These are phyloP conservation scores for Mormyrops boulengeri DNA, from an alignment of 2,797 vertebrate genomes.

Conservation along the genomic window DNA sequence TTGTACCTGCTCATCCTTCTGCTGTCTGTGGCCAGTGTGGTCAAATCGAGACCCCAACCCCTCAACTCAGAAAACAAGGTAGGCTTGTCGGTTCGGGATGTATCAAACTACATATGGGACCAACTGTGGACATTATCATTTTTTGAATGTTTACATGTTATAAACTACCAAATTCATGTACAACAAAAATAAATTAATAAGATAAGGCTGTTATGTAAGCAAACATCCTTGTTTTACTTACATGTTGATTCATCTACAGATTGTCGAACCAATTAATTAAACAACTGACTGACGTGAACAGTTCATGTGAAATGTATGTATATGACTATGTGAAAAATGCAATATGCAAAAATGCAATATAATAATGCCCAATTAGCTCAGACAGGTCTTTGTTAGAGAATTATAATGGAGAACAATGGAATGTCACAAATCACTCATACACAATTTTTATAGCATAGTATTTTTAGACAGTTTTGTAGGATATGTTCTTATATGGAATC, in stretches of 20 bases:
- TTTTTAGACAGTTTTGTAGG: not conserved
- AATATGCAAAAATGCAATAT: not conserved
- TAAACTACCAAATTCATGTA: not conserved
- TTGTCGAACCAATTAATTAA: not conserved
- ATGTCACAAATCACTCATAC: not conserved
- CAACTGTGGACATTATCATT: not conserved
- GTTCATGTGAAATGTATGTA: not conserved
- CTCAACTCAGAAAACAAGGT: conserved; percentile 37
- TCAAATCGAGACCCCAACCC: conserved; percentile 34
- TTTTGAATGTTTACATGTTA: not conserved
- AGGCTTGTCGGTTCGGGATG: not conserved
- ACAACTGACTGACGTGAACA: not conserved
- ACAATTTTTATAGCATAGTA: not conserved
- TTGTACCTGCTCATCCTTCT: conserved; percentile 34
- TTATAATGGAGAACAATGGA: not conserved
- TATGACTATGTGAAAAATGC: not conserved
- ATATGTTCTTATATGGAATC: not conserved
- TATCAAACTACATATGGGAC: not conserved
- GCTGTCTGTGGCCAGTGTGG: conserved; percentile 31
- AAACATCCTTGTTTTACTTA: not conserved
- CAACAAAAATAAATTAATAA: not conserved
- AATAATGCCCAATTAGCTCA: not conserved
- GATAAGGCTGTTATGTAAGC: not conserved
- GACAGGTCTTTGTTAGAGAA: not conserved
- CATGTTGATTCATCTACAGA: not conserved